Evolutionary conservation across 2,888 invertebrate genomes (phyloP).

Genomic region (Catocala sponsa): DNA sequence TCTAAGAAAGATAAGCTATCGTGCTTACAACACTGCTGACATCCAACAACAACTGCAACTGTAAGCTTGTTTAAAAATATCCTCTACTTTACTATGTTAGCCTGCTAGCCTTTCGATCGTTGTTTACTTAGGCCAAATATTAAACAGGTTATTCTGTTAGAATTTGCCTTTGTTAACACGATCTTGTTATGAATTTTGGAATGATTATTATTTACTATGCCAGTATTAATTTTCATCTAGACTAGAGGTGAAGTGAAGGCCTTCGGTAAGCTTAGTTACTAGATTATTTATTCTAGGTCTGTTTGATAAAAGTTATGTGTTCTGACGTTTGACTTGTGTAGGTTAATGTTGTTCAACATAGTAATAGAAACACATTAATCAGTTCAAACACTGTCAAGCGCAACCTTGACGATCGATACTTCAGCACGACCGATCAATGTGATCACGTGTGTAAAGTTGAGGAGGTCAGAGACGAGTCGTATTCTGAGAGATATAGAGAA

Average conservation of each 20-base stretch:
- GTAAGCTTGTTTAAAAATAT: slow-evolving; percentile 12
- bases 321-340: neutral
- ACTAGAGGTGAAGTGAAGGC: slow-evolving; percentile 39
- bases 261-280: slow-evolving; percentile 6
- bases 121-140: slow-evolving; percentile 24
- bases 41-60: slow-evolving; percentile 5
- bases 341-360: slow-evolving; percentile 11
- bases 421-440: slow-evolving; percentile 7
- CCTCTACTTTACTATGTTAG: slow-evolving; percentile 1
- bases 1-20: slow-evolving; percentile 22
- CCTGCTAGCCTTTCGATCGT: slow-evolving; percentile 5
- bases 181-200: slow-evolving; percentile 16
- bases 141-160: slow-evolving; percentile 18
- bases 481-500: too few species aligned
- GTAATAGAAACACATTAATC: slow-evolving; percentile 11
- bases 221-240: slow-evolving; percentile 21
- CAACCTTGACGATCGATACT: slow-evolving; percentile 4
- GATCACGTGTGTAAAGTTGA: slow-evolving; percentile 1
- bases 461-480: neutral
- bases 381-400: slow-evolving; percentile 4
- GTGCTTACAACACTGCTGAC: slow-evolving; percentile 18
- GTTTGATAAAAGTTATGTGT: neutral
- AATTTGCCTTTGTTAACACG: slow-evolving; percentile 23
- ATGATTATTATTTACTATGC: slow-evolving; percentile 16
- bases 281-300: slow-evolving; percentile 19